Evolutionary conservation across 1,140 invertebrate genomes (phyloP).

Genomic region (Saxidomus purpurata): DNA sequence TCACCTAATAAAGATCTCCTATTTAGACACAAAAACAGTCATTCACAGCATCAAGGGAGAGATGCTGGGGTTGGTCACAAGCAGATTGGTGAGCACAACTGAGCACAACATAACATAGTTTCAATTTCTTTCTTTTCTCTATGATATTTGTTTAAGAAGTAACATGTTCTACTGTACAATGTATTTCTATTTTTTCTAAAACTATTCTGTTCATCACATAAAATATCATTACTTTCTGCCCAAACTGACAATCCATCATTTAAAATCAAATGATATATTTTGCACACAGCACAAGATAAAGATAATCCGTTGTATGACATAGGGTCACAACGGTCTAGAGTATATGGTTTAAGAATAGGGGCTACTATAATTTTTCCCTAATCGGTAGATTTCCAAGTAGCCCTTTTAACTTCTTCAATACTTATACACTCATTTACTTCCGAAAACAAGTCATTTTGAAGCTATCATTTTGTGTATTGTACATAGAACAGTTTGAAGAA

Average conservation of each 20-base stretch:
- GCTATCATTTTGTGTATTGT: not conserved
- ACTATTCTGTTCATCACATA: constrained; percentile 45
- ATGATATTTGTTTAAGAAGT: not conserved
- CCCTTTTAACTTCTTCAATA: not conserved
- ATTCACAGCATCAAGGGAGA: too few species aligned
- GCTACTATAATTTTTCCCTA: not conserved
- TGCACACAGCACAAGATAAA: not conserved
- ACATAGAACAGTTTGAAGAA: not conserved
- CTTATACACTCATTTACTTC: not conserved
- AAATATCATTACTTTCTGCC: too few species aligned
- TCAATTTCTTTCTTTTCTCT: not conserved
- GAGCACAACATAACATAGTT: too few species aligned
- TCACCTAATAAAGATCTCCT: too few species aligned
- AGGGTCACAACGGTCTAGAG: not conserved
- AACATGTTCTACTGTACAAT: not conserved
- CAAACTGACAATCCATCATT: too few species aligned
- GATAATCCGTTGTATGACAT: constrained; percentile 35
- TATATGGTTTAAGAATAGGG: not conserved
- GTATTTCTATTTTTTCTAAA: not conserved
- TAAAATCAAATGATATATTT: too few species aligned
- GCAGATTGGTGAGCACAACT: too few species aligned
- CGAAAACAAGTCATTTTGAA: not conserved
- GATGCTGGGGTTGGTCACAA: too few species aligned
- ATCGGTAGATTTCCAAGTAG: not conserved
- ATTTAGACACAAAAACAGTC: too few species aligned